Evolutionary conservation across 2,888 invertebrate species (phyloP).

Genomic region (Neoitamus cyanurus): DNA sequence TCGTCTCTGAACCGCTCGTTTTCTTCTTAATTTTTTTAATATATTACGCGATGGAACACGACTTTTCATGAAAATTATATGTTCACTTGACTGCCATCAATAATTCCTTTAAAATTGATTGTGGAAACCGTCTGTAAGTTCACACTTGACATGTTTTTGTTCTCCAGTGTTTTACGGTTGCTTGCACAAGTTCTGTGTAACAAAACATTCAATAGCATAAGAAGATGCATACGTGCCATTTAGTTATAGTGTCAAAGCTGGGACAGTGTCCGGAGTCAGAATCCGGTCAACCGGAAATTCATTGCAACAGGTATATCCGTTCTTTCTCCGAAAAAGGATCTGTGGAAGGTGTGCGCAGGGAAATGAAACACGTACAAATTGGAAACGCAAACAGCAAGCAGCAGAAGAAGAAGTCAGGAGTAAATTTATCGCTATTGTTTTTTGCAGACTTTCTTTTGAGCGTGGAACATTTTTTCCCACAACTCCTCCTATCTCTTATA

Average conservation of each 20-base stretch:
- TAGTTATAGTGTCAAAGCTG: not conserved
- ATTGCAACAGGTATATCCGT: not conserved
- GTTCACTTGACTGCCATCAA: too few species aligned
- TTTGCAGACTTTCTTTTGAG: not conserved
- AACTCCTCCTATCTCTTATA: not conserved
- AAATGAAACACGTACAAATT: conserved; percentile 13
- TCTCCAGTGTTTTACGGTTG: too few species aligned
- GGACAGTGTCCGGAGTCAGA: not conserved
- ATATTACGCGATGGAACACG: too few species aligned
- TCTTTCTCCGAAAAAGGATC: not conserved
- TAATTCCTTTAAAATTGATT: too few species aligned
- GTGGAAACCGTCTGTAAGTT: too few species aligned
- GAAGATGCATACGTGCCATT: not conserved
- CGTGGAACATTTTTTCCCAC: not conserved
- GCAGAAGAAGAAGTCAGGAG: not conserved
- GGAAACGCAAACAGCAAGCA: not conserved
- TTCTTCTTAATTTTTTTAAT: too few species aligned
- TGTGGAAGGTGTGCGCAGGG: not conserved
- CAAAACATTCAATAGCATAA: not conserved
- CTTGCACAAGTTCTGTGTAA: not conserved
- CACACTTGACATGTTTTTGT: too few species aligned
- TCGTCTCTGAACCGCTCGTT: too few species aligned
- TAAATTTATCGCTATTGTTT: conserved; percentile 25
- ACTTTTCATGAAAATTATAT: too few species aligned
- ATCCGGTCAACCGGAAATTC: not conserved